Base-by-base conservation (phyloP, 2,888 invertebrate genomes). In the Zhuqinia jingwanae region DNA sequence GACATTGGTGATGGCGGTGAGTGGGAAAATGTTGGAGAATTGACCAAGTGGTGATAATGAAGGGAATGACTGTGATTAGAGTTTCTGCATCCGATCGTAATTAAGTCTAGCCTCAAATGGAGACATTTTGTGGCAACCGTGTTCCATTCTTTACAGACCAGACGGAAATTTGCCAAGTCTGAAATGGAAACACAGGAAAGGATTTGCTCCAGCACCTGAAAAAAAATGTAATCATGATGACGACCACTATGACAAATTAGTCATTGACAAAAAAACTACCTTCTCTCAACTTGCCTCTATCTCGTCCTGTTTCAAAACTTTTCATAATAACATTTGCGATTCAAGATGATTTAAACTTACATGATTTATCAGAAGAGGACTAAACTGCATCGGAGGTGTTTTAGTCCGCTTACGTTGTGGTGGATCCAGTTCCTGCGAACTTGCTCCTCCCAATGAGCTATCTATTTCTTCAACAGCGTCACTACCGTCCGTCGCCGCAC, bases 141-240 rank as follows among this genome's bases (percentile, higher is more conserved):
- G 25, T 83, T 83, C 88, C 88, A 88, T 42, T 85, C 78, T 27
- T 76, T 78, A 45, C 85, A 79, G 11, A 89, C 88, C 5, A 87
- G 60, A 10, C 88, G 87, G 76, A 83, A 82, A 42, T 42, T 77
- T 45, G 77, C 79, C 6, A 89, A 58, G 42, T 89, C 87, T 11
- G 78, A 65, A 3, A 60, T 45, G 10, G 79, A n/a, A n/a, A 45
- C 60, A 11, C 70, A 78, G 13, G 27, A 15, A 27, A 89, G 86
- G 13, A 85, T 70, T 60, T 82, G 81, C 13, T 83, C 80, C 13
- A 89, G 56, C 20, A 89, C 85, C 83, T 86, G 45, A 80, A 30
- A 65, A 70, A 75, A 56, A 27, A 11, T 58, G 17, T 30, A 22
- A 36, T 58, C 22, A 30, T 30, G 27, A 65, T n/a, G n/a, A 65